Conservation (phyloP, 2,797 vertebrate genomes). For the Sternarchorhynchus goeldii region DNA sequence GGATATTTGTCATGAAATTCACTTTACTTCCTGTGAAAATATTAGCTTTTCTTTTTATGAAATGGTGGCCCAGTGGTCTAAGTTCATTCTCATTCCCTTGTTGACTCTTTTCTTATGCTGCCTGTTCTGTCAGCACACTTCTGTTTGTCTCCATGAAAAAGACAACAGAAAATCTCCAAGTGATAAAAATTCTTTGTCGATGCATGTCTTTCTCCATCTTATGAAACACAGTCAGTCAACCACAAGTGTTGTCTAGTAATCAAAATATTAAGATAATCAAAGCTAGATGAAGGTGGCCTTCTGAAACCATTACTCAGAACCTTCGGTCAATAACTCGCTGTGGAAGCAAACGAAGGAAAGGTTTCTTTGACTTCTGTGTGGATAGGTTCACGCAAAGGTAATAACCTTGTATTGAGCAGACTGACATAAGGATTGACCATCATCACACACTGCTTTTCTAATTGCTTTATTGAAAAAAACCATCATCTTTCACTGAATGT, state of each 20-base stretch:
- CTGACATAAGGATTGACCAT: slow-evolving; percentile 18
- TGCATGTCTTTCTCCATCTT: background rate
- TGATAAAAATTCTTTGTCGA: background rate
- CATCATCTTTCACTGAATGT: slow-evolving; percentile 18
- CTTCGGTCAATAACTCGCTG: slow-evolving; percentile 32
- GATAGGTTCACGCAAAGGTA: slow-evolving; percentile 22
- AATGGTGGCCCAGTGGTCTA: background rate
- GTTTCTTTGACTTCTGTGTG: slow-evolving; percentile 33
- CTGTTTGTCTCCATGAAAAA: background rate
- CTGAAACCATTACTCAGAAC: slow-evolving; percentile 10
- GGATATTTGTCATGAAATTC: slow-evolving; percentile 11
- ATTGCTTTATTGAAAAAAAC: slow-evolving; percentile 22
- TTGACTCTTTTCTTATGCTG: slow-evolving; percentile 19
- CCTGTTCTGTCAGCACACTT: background rate
- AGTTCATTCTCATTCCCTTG: slow-evolving; percentile 2
- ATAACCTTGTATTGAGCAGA: slow-evolving; percentile 29
- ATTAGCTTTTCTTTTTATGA: slow-evolving; percentile 3
- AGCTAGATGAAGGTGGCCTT: too few relatives aligned
- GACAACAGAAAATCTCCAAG: background rate
- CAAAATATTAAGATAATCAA: background rate
- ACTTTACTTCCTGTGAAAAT: slow-evolving; percentile 35
- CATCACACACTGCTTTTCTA: slow-evolving; percentile 1
- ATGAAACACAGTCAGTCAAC: background rate
- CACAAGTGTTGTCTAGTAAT: background rate
- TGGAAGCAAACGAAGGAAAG: slow-evolving; percentile 29